Evolutionary conservation across 2,797 vertebrate species (phyloP).

Genomic region (Rhynchotus rufescens): DNA sequence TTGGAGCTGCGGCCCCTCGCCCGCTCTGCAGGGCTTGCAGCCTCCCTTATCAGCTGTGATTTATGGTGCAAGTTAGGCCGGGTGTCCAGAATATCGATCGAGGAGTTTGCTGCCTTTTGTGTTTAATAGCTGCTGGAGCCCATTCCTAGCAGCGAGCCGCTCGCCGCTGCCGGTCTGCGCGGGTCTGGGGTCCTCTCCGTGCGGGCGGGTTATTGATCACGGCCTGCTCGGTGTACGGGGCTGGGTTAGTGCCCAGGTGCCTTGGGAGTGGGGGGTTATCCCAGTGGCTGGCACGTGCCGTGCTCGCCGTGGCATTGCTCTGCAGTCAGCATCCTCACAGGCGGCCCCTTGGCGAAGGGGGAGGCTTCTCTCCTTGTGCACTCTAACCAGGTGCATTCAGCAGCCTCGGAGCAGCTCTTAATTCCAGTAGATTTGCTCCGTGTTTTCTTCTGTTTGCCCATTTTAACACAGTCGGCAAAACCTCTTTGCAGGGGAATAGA

Average conservation of each 20-base stretch:
- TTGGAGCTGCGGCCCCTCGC: background rate
- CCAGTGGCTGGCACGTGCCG: accelerated
- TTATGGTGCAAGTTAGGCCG: background rate
- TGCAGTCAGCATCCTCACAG: background rate
- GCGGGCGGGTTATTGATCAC: background rate
- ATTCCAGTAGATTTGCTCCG: background rate
- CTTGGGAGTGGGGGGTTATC: background rate
- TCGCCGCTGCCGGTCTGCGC: background rate
- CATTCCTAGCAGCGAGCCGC: background rate
- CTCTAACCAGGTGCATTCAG: too few relatives aligned
- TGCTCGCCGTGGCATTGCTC: background rate
- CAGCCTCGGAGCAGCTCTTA: background rate
- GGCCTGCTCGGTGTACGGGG: accelerated
- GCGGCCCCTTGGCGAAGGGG: background rate
- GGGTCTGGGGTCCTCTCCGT: background rate
- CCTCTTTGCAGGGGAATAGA: background rate
- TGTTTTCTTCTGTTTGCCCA: accelerated
- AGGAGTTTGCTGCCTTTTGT: conserved; percentile 47
- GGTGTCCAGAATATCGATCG: conserved; percentile 59
- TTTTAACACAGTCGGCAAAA: background rate
- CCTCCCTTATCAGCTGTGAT: background rate
- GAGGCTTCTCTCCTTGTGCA: too few relatives aligned
- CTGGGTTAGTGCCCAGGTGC: background rate
- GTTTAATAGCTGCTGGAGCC: conserved; percentile 23
- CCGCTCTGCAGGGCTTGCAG: background rate